Base-by-base conservation (phyloP, 2,888 invertebrate genomes). In the Tachina fera region DNA sequence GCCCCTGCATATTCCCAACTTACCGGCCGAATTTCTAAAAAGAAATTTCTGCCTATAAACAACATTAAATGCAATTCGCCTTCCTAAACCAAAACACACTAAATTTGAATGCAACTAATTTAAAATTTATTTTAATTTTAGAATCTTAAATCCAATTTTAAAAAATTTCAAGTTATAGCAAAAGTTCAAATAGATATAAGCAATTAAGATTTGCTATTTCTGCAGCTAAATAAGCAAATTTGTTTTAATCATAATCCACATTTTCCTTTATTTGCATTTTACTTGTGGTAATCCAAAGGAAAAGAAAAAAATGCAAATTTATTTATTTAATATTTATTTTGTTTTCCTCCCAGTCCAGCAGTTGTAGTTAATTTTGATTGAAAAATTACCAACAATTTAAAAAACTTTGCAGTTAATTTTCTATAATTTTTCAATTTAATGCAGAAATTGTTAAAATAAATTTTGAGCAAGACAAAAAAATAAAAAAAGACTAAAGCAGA, bases 361-460 rank as follows among this genome's bases (percentile, higher is more conserved):
- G 49, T 70, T 68, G 75, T 45, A 61, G 68, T 70, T 75, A 68
- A 75, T 75, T 75, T 79, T 81, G 16, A 84, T 81, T 85, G 85
- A 85, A 81, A 85, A 85, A 85, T 82, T 76, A 71, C 85, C 43
- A 51, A 75, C 78, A 85, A 78, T 85, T 85, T 74, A 74, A 60
- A 61, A 67, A 76, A 70, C 65, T 76, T 76, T 72, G 49, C 56
- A 76, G 51, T 70, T 65, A 71, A 82, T 81, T 84, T 77, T 76
- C 67, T 72, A 60, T 74, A 84, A 77, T 85, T 85, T 85, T 85
- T 85, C 82, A 82, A 78, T 78, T 82, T 85, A 85, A 82, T 77
- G 65, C 45, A 61, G 41, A 80, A 61, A 61, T 51, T 51, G 13
- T 47, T 71, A 22, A 76, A 65, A 13, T 45, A 68, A 68, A 61